Percentiles rank a stretch among this genome's conserved stretches.
Evolutionary conservation across 1,140 invertebrate genomes (phyloP).

Genomic region (Bathynomus jamesi): DNA sequence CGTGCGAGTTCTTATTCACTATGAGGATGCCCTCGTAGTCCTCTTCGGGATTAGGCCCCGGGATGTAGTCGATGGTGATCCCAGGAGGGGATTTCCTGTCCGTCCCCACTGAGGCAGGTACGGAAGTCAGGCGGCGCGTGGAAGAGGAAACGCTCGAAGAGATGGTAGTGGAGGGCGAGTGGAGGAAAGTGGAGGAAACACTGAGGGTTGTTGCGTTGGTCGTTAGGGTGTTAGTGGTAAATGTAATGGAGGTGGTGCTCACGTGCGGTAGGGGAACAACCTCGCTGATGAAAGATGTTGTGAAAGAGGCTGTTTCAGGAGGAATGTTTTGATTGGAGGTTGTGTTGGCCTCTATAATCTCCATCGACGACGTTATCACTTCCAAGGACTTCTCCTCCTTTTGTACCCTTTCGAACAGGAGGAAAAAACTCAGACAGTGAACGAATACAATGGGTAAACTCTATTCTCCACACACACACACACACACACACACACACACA

Average conservation of each 20-base stretch:
- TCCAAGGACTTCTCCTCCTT: not conserved
- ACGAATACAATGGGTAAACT: no score
- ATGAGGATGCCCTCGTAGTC: not conserved
- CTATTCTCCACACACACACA: no score
- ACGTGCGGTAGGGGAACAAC: not conserved
- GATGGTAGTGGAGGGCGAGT: not conserved
- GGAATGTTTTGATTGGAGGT: not conserved
- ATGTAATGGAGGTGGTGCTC: not conserved
- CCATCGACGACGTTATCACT: not conserved
- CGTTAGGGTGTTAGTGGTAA: not conserved
- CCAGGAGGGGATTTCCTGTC: not conserved
- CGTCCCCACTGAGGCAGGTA: not conserved
- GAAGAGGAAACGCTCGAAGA: not conserved
- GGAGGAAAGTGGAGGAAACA: not conserved
- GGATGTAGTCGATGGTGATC: not conserved
- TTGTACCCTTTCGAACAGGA: not conserved
- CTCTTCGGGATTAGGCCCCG: not conserved
- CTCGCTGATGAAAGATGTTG: not conserved
- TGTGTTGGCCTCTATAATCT: not conserved
- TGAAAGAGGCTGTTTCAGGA: not conserved
- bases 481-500: no score
- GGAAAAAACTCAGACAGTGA: no score
- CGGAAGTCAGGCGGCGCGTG: not conserved
- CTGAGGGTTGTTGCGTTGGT: not conserved
- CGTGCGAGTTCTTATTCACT: not conserved